Evolutionary conservation across 2,888 invertebrate genomes (phyloP), one percentile per base, ranked within the genome.

Genomic region (Eugnorisma glareosa): DNA sequence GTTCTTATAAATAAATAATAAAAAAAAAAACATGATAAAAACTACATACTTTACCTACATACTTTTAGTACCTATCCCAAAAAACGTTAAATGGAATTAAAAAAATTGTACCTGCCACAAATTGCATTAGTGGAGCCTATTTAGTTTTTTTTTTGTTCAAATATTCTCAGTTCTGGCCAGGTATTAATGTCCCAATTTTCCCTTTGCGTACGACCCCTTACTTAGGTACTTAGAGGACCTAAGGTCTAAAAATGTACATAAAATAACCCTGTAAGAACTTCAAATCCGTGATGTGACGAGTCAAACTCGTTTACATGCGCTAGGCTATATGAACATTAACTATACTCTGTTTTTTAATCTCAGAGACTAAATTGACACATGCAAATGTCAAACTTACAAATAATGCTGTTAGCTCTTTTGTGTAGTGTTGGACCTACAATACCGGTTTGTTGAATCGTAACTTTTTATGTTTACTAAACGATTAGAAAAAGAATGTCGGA

Each of bases 261-360:
- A 37, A 28, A 43, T 35, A 76, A 81, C 81, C 81, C 68, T 80
- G 81, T 64, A 64, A 61, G 61, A 81, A 69, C 64, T 79, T 68
- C 64, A 68, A 67, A 73, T 40, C 66, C 66, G 66, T 81, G 48
- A 81, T 77, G 66, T 40, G 31, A n/a, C 54, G 70, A 81, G 72
- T 71, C 13, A 40, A 35, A 79, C 69, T 83, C 83, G 79, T 79
- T 63, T 82, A 74, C 82, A 84, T 85, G 84, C 84, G 84, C 85
- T 84, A 84, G 75, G 79, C 69, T 79, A 89, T 75, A 86, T 86
- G 83, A 89, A 89, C 87, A 89, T 90, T 88, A 88, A 84, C 89
- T 93, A n/a, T n/a, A n/a, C n/a, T n/a, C n/a, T n/a, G n/a, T n/a
- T n/a, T n/a, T n/a, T n/a, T n/a, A n/a, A n/a, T n/a, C n/a, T n/a